These are phyloP conservation scores for Palythoa grandis DNA, from an alignment of 92 coral and sea anemone genomes.

Conservation along the genomic window DNA sequence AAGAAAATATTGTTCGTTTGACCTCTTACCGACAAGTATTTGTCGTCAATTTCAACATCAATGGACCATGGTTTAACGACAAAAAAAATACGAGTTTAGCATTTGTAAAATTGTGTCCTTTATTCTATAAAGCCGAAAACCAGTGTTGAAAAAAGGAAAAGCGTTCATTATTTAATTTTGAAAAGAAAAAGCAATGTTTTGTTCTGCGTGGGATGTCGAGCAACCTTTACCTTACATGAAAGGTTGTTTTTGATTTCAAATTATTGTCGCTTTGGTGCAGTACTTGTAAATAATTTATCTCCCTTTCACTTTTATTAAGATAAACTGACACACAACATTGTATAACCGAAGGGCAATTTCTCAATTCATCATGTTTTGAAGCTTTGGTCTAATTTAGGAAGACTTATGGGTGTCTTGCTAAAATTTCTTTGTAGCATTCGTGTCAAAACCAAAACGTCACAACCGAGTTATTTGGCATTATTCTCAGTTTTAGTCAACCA, in stretches of 20 bases:
- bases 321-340: conserved; percentile 25
- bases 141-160: not conserved
- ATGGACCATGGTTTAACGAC: not conserved
- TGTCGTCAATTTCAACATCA: not conserved
- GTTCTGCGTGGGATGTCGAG: conserved; percentile 9
- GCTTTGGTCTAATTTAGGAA: conserved; percentile 4
- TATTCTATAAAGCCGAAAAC: no score
- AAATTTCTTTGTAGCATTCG: not conserved
- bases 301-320: not conserved
- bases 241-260: conserved; percentile 31
- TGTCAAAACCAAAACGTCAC: conserved; percentile 6
- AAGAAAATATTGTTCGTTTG: not conserved
- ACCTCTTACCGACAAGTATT: not conserved
- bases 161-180: not conserved
- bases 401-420: not conserved
- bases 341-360: not conserved
- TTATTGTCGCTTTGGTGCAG: conserved; percentile 13
- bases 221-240: not conserved
- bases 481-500: conserved; percentile 30
- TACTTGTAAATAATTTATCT: conserved; percentile 26
- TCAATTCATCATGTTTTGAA: conserved; percentile 9
- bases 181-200: not conserved
- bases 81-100: not conserved
- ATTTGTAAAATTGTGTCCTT: not conserved
- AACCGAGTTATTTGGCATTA: conserved; percentile 1